Evolutionary conservation across 1,140 invertebrate species (phyloP).

Genomic region (Thaumetopoea pityocampa): DNA sequence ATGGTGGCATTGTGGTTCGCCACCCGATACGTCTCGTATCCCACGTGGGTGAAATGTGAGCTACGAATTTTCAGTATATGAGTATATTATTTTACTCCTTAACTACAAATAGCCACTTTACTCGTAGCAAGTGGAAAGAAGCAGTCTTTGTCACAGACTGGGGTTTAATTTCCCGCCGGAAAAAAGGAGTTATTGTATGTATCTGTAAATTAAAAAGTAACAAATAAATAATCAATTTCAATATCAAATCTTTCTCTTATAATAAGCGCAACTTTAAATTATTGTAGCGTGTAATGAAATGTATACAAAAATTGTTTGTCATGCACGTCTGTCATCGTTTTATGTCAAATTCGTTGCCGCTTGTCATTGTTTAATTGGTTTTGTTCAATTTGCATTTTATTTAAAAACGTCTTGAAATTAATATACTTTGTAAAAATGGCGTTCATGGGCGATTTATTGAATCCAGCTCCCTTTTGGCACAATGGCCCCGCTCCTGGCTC

Average conservation of each 20-base stretch:
- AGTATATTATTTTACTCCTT: background rate
- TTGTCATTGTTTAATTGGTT: constrained; percentile 42
- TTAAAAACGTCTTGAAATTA: constrained; percentile 10
- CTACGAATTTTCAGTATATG: no score
- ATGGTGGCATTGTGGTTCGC: no score
- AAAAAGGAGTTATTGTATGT: no score
- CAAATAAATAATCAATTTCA: no score
- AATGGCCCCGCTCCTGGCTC: constrained; percentile 83
- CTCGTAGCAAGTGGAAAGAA: background rate
- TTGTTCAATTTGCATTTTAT: constrained; percentile 3
- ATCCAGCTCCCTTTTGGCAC: constrained; percentile 78
- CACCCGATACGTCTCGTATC: no score
- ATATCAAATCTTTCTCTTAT: no score
- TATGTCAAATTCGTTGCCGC: constrained; percentile 36
- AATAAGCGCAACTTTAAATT: no score
- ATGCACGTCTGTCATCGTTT: no score
- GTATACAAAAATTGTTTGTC: constrained; percentile 51
- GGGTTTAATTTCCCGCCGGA: no score
- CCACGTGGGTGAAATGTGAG: no score
- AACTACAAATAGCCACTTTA: background rate
- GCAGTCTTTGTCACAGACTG: no score
- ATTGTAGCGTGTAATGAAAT: constrained; percentile 25
- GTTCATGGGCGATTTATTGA: constrained; percentile 61
- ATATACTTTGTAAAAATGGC: constrained; percentile 36
- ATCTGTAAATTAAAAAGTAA: no score